Evolutionary conservation across 2,797 vertebrate species (phyloP), one percentile per base, ranked within the genome.

Genomic region (Anguilla marmorata): DNA sequence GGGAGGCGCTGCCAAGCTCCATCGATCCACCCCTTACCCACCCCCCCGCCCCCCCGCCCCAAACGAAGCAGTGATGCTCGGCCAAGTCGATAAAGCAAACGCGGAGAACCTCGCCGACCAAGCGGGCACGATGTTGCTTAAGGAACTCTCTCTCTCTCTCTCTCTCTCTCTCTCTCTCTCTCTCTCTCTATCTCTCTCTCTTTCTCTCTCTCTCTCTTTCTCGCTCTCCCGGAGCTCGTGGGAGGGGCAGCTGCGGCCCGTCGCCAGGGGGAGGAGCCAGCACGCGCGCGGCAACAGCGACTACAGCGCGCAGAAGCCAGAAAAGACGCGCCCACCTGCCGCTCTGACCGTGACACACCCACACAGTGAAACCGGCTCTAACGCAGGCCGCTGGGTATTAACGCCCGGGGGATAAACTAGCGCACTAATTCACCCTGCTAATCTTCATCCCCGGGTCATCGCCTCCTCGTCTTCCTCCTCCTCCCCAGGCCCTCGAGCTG

Each of bases 1-100:
- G 14, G 93, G 92, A 27, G 14, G 27, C 7, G 91, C 91, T 48
- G 4, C 41, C 72, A 72, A 91, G 89, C 92, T 87, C 87, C 14
- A 79, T 89, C 91, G 92, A 89, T 87, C 89, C 88, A 85, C 89
- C 19, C 88, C 88, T 52, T 66, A 88, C 72, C 19, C 27, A 84
- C 89, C 19, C 88, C 88, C 58, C 88, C 89, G 83, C 89, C 19
- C 88, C 88, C 89, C 72, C 19, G 11, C 27, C 58, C 58, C 3
- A 33, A 83, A 69, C 19, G 74, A 69, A 33, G 56, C 48, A 74
- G 50, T 50, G 86, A 84, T 89, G 85, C 85, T 52, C 56, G 72
- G 0, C 58, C 85, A n/a, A 85, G 7, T 52, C 33, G 16, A 86
- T 21, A 14, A 80, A 86, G 72, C 21, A 58, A 74, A 86, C 37